Percentiles rank a stretch among this genome's conserved stretches.
phyloP scores from a whole-genome alignment of 53 echinoderm and acorn worm genomes.

The Antedon mediterranea region DNA sequence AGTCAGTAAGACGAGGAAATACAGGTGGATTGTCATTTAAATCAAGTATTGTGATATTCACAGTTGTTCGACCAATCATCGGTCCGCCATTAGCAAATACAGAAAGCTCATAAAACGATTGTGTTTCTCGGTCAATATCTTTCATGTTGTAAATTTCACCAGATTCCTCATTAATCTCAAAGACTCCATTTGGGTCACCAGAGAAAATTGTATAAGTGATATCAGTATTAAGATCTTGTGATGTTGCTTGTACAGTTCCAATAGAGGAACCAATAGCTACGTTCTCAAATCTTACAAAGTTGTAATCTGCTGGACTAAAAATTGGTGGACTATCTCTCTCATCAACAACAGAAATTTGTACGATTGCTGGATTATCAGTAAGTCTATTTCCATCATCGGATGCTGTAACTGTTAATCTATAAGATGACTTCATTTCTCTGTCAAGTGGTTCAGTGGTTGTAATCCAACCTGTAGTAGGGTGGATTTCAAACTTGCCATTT shows the following conservation, averaged over 20 bases:
- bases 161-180: slow-evolving; percentile 40
- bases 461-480: slow-evolving; percentile 34
- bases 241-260: slow-evolving; percentile 51
- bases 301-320: slow-evolving; percentile 39
- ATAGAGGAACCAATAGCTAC: slow-evolving; percentile 23
- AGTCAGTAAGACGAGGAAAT: slow-evolving; percentile 25
- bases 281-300: slow-evolving; percentile 59
- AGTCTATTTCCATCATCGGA: slow-evolving; percentile 41
- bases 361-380: slow-evolving; percentile 19
- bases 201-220: slow-evolving; percentile 61
- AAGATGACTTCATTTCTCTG: slow-evolving; percentile 43
- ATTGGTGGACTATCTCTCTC: slow-evolving; percentile 60
- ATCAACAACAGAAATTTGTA: slow-evolving; percentile 52
- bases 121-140: slow-evolving; percentile 47
- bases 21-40: slow-evolving; percentile 76
- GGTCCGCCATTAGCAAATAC: slow-evolving; percentile 49
- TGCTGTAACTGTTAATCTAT: slow-evolving; percentile 42
- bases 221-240: slow-evolving; percentile 43
- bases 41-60: slow-evolving; percentile 47
- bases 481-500: slow-evolving; percentile 40
- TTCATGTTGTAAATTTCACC: slow-evolving; percentile 34
- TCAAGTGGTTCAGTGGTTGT: slow-evolving; percentile 43
- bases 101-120: slow-evolving; percentile 30
- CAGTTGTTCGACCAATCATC: slow-evolving; percentile 40
- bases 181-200: slow-evolving; percentile 62